Evolutionary conservation across 2,888 invertebrate genomes (phyloP), one percentile per base, ranked within the genome.

Genomic region (Dicycla oo): DNA sequence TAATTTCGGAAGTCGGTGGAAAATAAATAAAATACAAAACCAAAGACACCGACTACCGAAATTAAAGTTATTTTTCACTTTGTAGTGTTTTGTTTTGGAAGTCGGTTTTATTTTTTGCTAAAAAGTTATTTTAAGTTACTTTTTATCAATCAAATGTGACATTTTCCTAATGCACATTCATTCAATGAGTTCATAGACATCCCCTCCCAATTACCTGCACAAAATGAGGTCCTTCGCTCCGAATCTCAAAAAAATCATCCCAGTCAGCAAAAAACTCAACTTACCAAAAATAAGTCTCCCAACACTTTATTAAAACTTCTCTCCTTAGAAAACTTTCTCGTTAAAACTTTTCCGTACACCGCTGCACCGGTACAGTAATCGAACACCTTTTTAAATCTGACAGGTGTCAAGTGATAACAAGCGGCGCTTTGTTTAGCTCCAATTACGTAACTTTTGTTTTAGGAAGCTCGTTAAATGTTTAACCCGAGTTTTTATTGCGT

Each of bases 341-440:
- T 18, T 0, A 0, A 63, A 82, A 78, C 56, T 80, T 76, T 63
- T 20, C n/a, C 66, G 43, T 71, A 61, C 60, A 30, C n/a, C n/a
- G n/a, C n/a, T 2, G 30, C 30, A 72, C 68, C 51, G 68, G 80
- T 40, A 73, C 65, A 71, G 70, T 69, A 62, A 83, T 75, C 64
- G 67, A 80, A 71, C 61, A 69, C 60, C 65, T 77, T 73, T 79
- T 79, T 79, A 76, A 86, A 81, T 78, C 80, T 85, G 83, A 74
- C 80, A 88, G 83, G 79, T 85, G 83, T 73, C 80, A 72, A 78
- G 72, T 69, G 75, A 80, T 81, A 86, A 86, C 85, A 75, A 85
- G 78, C 38, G 40, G 43, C 38, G 38, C 49, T 73, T 81, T 75
- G 69, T 83, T 64, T 63, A 53, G 57, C 60, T 30, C 34, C 30